These are phyloP conservation scores for Oscheius sp. DNA, from an alignment of 1,140 invertebrate species.

Conservation along the genomic window DNA sequence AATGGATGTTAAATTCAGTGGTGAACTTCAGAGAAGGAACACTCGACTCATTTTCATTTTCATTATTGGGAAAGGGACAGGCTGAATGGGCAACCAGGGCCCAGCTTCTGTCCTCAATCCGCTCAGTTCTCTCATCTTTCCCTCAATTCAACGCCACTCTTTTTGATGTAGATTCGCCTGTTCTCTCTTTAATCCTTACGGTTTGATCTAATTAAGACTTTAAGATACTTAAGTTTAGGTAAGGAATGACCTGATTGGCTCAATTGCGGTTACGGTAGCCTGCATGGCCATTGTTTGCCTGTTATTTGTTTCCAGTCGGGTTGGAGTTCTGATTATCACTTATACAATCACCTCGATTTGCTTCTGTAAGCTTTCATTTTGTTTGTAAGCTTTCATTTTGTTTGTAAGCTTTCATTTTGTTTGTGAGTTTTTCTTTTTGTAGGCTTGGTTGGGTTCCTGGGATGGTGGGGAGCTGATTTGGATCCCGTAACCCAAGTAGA, in stretches of 20 bases:
- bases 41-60: conserved; percentile 50
- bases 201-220: conserved; percentile 27
- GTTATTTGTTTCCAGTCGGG: conserved; percentile 50
- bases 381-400: too few relatives aligned
- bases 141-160: conserved; percentile 50
- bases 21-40: conserved; percentile 8
- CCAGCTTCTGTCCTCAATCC: conserved; percentile 45
- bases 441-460: conserved; percentile 55
- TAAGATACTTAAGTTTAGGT: conserved; percentile 1
- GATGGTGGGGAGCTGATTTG: conserved; percentile 59
- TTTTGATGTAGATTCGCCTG: conserved; percentile 48
- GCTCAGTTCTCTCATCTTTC: conserved; percentile 44
- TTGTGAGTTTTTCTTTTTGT: conserved; percentile 35
- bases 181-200: conserved; percentile 54
- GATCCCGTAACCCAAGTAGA: conserved; percentile 57
- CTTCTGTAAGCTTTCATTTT: conserved; percentile 49
- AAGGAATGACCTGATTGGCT: conserved; percentile 58
- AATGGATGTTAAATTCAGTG: neutral
- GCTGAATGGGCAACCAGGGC: conserved; percentile 58
- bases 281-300: conserved; percentile 60
- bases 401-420: neutral
- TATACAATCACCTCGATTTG: conserved; percentile 58
- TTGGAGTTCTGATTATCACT: conserved; percentile 53
- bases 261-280: conserved; percentile 58
- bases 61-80: conserved; percentile 51